These are phyloP conservation scores for Sebastes miniatus DNA, from an alignment of 2,797 vertebrate genomes.

Conservation along the genomic window DNA sequence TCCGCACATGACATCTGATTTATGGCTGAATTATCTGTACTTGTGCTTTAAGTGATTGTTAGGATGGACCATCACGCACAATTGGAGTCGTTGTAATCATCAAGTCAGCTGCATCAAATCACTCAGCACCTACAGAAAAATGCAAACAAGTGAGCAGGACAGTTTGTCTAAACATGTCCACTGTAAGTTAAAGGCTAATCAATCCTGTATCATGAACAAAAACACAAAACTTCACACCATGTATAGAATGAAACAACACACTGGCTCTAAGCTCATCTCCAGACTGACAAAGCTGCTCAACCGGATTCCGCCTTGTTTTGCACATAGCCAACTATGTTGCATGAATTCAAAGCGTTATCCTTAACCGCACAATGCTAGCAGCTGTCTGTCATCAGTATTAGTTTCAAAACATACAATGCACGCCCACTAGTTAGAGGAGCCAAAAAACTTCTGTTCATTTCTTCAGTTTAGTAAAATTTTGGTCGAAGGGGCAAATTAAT, in stretches of 20 bases:
- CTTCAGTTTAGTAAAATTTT: neutral
- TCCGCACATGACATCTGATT: neutral
- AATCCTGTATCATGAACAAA: neutral
- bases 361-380: neutral
- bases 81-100: neutral
- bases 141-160: neutral
- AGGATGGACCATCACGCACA: neutral
- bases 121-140: neutral
- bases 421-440: neutral
- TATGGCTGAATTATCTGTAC: neutral
- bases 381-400: neutral
- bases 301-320: conserved; percentile 26
- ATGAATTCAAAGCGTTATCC: neutral
- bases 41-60: neutral
- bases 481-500: neutral
- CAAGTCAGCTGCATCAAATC: neutral
- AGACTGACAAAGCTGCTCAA: conserved; percentile 28
- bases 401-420: neutral
- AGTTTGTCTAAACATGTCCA: neutral
- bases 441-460: neutral
- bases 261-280: neutral
- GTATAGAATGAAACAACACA: neutral
- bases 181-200: neutral
- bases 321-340: neutral
- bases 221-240: neutral